phyloP scores from a whole-genome alignment of 2,797 vertebrate genomes.

The Periparus ater region DNA sequence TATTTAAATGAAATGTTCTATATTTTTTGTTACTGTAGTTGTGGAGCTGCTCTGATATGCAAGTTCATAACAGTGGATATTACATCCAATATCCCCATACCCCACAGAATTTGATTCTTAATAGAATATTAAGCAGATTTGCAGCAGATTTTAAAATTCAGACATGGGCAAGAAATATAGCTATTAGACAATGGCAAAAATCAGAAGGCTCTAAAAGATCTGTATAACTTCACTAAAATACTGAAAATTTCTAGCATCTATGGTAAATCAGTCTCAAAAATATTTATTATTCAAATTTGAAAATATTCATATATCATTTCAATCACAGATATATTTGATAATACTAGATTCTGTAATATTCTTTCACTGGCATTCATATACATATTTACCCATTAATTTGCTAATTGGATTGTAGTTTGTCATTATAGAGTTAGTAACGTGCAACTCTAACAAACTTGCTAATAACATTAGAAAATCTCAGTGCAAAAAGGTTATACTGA shows the following conservation, averaged over 20 bases:
- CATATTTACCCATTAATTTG: neutral
- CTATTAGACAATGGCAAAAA: neutral
- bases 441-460: neutral
- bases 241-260: neutral
- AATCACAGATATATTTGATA: neutral
- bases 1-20: neutral
- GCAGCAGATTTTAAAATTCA: neutral
- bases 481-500: neutral
- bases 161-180: neutral
- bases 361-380: neutral
- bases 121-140: neutral
- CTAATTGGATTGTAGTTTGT: neutral
- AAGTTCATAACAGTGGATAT: neutral
- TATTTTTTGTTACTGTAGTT: neutral
- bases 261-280: neutral
- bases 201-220: neutral
- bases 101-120: neutral
- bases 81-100: neutral
- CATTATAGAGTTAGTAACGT: neutral
- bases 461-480: neutral
- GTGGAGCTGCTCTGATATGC: neutral
- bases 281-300: neutral
- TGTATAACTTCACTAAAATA: neutral
- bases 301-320: neutral
- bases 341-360: neutral